Conservation (phyloP, 2,888 invertebrate species). For the Lagria hirta region DNA sequence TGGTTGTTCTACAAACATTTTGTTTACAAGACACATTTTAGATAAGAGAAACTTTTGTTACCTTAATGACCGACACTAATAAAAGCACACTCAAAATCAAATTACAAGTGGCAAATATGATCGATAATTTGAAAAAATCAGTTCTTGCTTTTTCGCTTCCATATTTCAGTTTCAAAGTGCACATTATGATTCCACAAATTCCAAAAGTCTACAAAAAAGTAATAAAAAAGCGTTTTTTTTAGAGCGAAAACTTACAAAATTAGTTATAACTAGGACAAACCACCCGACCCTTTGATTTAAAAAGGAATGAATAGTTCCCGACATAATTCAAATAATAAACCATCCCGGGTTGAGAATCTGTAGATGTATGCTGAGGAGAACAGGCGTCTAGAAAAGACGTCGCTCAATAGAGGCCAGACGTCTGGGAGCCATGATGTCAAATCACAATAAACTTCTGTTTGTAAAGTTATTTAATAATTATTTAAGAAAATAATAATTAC, state of each 20-base stretch:
- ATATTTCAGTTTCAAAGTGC: conserved; percentile 39
- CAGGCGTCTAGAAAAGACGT: conserved; percentile 9
- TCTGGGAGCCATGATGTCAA: conserved; percentile 33
- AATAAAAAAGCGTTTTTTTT: conserved; percentile 2
- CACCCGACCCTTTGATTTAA: conserved; percentile 30
- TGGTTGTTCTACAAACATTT: conserved; percentile 39
- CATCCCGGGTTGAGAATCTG: conserved; percentile 7
- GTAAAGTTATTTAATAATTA: too few species aligned
- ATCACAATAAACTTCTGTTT: too few species aligned
- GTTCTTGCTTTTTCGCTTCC: conserved; percentile 38
- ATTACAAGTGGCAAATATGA: conserved; percentile 43
- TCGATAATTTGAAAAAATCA: conserved; percentile 44
- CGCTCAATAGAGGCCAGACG: conserved; percentile 30
- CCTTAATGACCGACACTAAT: conserved; percentile 42
- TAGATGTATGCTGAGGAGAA: conserved; percentile 6
- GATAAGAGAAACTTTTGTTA: conserved; percentile 17
- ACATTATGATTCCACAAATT: conserved; percentile 40
- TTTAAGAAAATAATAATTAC: too few species aligned
- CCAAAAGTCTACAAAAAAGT: conserved; percentile 40
- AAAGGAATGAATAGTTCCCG: conserved; percentile 1
- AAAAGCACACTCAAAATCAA: conserved; percentile 41
- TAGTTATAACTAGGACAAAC: conserved; percentile 42
- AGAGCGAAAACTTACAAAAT: conserved; percentile 42
- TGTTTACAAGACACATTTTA: conserved; percentile 7
- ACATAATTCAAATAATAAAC: conserved; percentile 10